Percentiles rank a stretch among this genome's conserved stretches.
These are phyloP conservation scores for Clinocottus analis DNA, from an alignment of 2,113 vertebrate species.

Conservation along the genomic window DNA sequence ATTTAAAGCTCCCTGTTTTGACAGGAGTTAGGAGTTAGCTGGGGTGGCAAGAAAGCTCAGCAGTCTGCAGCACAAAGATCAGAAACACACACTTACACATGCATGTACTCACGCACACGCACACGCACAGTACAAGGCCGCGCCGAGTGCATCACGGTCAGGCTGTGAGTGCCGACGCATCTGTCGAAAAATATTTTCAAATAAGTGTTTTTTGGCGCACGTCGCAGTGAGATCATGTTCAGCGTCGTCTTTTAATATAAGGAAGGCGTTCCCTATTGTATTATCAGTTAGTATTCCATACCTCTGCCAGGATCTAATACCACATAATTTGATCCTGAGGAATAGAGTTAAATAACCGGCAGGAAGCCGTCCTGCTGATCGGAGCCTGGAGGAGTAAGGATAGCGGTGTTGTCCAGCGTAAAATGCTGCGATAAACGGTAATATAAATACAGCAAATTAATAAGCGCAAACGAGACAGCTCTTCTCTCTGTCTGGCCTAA, in stretches of 20 bases:
- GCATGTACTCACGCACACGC: not conserved
- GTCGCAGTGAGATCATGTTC: constrained; percentile 36
- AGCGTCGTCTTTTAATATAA: constrained; percentile 18
- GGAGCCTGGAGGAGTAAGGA: constrained; percentile 39
- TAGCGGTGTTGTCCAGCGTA: constrained; percentile 33
- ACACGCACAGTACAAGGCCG: constrained; percentile 1
- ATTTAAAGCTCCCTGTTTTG: constrained; percentile 88
- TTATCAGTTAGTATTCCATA: constrained; percentile 51
- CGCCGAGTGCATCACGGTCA: not conserved
- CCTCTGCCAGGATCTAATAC: constrained; percentile 47
- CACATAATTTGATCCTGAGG: constrained; percentile 62
- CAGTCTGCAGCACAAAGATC: constrained; percentile 75
- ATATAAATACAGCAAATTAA: constrained; percentile 67
- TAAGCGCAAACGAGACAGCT: constrained; percentile 60
- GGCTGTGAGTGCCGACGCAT: not conserved
- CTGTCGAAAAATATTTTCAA: constrained; percentile 13
- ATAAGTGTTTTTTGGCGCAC: constrained; percentile 23
- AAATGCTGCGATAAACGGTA: constrained; percentile 34
- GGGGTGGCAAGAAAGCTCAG: constrained; percentile 77
- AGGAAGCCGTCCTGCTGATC: constrained; percentile 42
- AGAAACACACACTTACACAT: constrained; percentile 58
- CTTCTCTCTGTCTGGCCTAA: constrained; percentile 48
- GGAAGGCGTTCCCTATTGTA: constrained; percentile 34
- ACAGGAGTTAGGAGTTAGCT: constrained; percentile 89
- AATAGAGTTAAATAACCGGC: constrained; percentile 56